Percentiles rank a stretch among this genome's conserved stretches.
Evolutionary conservation across 2,113 vertebrate genomes (phyloP).

Genomic region (Zonotrichia leucophrys): DNA sequence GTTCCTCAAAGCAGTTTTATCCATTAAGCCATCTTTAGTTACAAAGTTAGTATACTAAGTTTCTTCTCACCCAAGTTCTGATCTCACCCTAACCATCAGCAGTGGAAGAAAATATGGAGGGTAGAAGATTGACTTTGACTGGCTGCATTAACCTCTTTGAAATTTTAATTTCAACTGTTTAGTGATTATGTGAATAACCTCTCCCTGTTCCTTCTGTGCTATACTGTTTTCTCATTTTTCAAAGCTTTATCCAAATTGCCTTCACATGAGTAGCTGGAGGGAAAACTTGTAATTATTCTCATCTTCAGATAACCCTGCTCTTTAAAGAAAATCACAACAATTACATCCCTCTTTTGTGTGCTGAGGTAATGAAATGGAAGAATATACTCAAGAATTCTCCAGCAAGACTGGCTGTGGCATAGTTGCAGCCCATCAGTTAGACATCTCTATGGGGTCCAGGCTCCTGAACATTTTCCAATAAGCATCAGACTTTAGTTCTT

Average conservation of each 20-base stretch:
- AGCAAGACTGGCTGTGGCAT: background rate
- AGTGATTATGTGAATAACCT: background rate
- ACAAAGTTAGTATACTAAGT: background rate
- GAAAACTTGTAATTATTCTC: constrained; percentile 8
- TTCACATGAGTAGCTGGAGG: background rate
- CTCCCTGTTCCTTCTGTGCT: background rate
- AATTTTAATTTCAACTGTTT: constrained; percentile 19
- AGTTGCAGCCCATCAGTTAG: background rate
- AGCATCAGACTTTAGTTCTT: background rate
- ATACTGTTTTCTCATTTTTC: background rate
- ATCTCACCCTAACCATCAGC: background rate
- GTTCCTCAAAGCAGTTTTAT: background rate
- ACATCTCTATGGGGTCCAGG: background rate
- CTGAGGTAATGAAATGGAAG: background rate
- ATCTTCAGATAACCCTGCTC: background rate
- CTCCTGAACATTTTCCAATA: background rate
- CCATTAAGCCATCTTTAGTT: background rate
- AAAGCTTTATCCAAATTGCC: constrained; percentile 2
- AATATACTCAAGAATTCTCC: background rate
- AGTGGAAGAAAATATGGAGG: background rate
- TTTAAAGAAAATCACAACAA: background rate
- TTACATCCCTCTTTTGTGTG: background rate
- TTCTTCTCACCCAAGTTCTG: background rate
- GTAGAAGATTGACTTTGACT: background rate
- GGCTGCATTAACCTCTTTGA: background rate